Evolutionary conservation across 2,888 invertebrate species (phyloP), one percentile per base, ranked within the genome.

Genomic region (Cantharis flavilabris): DNA sequence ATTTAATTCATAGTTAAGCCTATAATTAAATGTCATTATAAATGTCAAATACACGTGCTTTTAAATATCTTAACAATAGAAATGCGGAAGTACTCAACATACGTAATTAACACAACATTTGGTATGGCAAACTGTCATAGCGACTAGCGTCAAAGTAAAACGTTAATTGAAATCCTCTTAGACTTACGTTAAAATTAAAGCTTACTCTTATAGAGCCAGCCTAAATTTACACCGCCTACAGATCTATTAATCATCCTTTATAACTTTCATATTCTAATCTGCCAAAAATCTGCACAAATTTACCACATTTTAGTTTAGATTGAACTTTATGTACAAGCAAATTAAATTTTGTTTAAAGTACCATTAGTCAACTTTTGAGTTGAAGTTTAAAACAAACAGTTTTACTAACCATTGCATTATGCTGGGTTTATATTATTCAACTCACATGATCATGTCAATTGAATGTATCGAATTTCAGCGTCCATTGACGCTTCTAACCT

Each of bases 31-130:
- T 70, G 69, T 71, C 76, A 62, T 76, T 70, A 73, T 76, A 73
- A 76, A 76, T 73, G 76, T 26, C 76, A 76, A 49, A 70, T 71
- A 73, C 76, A 76, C 67, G 69, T 73, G 76, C 70, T 76, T 73
- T 72, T 14, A 65, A 76, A 72, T 70, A 76, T 76, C 62, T 70
- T 14, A 71, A 73, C 73, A 71, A 71, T 70, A 67, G 73, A 76
- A 76, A 28, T 76, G 69, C 73, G 64, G 62, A 23, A 76, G 76
- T 76, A 76, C 73, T 73, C 73, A 73, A 76, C 76, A 76, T 76
- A 73, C 76, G 73, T 76, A 76, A 76, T 76, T 76, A 76, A 76
- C 76, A 71, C 18, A 76, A 70, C 76, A 76, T 76, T 73, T 73
- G 76, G 73, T 73, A 76, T 72, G 72, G 76, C 76, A 72, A 71